Evolutionary conservation across 2,113 vertebrate species (phyloP), one percentile per base, ranked within the genome.

Genomic region (Manacus vitellinus): DNA sequence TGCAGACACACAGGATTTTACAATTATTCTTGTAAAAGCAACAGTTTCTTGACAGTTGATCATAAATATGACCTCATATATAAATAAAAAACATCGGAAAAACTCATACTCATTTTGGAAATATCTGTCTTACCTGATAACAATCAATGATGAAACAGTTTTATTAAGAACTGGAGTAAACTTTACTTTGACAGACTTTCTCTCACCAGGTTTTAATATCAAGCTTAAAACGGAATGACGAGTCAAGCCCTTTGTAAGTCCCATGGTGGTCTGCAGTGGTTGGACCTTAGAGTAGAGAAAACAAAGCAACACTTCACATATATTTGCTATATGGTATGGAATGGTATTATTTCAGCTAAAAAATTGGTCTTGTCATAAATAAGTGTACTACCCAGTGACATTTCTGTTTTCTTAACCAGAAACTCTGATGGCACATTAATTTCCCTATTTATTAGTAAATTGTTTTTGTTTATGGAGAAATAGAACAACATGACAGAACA

Each of bases 101-200:
- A 62, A 27, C 5, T 39, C 67, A 74, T 25, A 67, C 5, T 72
- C 9, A 43, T 47, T 88, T 88, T 6, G 17, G 24, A 90, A 78
- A 68, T 24, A 76, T 65, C 30, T 97, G 98, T 98, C 99, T 37
- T 98, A 99, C 99, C 99, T 99, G 98, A 99, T 97, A 82, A 99
- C 97, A 89, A 99, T 98, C 75, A 99, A 97, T 8, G 99, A 99
- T 85, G 99, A 99, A 75, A 99, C 98, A 20, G 98, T 99, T 98
- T 99, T 99, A 97, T 99, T 99, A 95, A 98, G 97, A 97, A 98
- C 20, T 62, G 99, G 99, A 88, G 98, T 99, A 97, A 99, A 99
- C 91, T 98, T 99, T 73, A 99, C 98, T 89, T 95, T 99, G 91
- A 99, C 98, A 46, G 98, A 98, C 96, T 98, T 99, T 66, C 98